These are phyloP conservation scores for Drosophila fulvimacula DNA, from an alignment of 2,888 invertebrate species.

Conservation along the genomic window DNA sequence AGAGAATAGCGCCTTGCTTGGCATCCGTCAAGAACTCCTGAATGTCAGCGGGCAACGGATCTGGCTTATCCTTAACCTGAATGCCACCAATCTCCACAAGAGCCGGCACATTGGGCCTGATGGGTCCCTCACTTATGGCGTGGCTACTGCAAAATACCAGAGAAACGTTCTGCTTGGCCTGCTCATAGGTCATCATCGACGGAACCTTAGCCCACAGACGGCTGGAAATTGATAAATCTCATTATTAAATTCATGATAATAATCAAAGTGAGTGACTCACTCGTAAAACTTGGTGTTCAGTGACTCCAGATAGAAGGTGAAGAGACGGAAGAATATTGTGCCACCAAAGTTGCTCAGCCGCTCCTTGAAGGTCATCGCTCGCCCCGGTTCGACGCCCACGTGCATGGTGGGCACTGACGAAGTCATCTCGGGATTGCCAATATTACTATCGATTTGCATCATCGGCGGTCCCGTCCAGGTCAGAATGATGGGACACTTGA, in stretches of 20 bases:
- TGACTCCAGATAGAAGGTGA: slow-evolving; percentile 28
- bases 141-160: slow-evolving; percentile 80
- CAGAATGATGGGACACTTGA: slow-evolving; percentile 78
- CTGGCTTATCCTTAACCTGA: slow-evolving; percentile 80
- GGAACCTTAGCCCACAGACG: slow-evolving; percentile 49
- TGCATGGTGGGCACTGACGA: slow-evolving; percentile 73
- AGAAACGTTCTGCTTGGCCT: slow-evolving; percentile 80
- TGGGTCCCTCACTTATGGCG: slow-evolving; percentile 77
- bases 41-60: slow-evolving; percentile 83
- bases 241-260: background rate
- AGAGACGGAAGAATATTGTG: slow-evolving; percentile 26
- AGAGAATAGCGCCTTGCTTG: slow-evolving; percentile 85
- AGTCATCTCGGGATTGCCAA: slow-evolving; percentile 78
- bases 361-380: slow-evolving; percentile 61
- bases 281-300: slow-evolving; percentile 55
- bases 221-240: slow-evolving; percentile 11
- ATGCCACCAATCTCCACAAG: slow-evolving; percentile 83
- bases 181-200: slow-evolving; percentile 64
- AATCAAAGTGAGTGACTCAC: slow-evolving; percentile 51
- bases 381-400: slow-evolving; percentile 38
- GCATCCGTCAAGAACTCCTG: slow-evolving; percentile 80
- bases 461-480: slow-evolving; percentile 69
- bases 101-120: slow-evolving; percentile 82
- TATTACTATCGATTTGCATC: slow-evolving; percentile 51
- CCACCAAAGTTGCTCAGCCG: slow-evolving; percentile 65